A percentile compares a stretch with the other conserved stretches of the same genome.
Conservation (phyloP, 2,888 invertebrate species). For the Scotopteryx bipunctaria region DNA sequence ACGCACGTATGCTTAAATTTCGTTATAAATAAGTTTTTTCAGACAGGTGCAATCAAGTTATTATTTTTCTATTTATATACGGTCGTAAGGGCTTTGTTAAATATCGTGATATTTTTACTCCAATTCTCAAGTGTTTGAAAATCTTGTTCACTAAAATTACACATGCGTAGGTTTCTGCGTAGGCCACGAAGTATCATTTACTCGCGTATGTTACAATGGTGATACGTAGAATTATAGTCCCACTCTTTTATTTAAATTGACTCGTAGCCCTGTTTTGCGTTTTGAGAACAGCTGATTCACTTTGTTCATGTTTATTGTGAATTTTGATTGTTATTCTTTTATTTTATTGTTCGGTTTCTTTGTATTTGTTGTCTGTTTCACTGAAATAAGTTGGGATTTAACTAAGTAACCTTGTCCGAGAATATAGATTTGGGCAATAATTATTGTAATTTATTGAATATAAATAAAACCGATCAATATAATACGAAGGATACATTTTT, state of each 20-base stretch:
- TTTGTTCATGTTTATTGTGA: slow-evolving; percentile 6
- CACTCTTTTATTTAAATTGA: slow-evolving; percentile 23
- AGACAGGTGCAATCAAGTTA: too few relatives aligned
- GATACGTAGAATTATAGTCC: slow-evolving; percentile 24
- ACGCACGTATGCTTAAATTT: too few relatives aligned
- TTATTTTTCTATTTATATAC: too few relatives aligned
- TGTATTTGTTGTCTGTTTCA: neutral
- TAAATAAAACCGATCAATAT: too few relatives aligned
- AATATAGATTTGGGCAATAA: too few relatives aligned
- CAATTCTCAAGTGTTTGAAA: neutral
- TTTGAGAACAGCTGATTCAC: slow-evolving; percentile 17
- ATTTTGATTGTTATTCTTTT: neutral
- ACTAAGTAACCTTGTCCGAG: too few relatives aligned
- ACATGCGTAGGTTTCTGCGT: slow-evolving; percentile 33
- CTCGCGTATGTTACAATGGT: slow-evolving; percentile 19
- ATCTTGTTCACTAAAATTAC: slow-evolving; percentile 19
- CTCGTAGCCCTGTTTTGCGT: slow-evolving; percentile 8
- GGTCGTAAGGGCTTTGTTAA: too few relatives aligned
- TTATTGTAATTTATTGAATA: too few relatives aligned
- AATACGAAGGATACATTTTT: too few relatives aligned
- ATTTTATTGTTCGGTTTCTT: neutral
- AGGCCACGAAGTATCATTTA: slow-evolving; percentile 23
- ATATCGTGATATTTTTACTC: slow-evolving; percentile 5
- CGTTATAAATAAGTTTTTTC: too few relatives aligned
- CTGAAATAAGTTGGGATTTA: too few relatives aligned